Percentiles rank a stretch among this genome's conserved stretches.
Conservation (phyloP, 1,140 invertebrate species). For the Eufriesea mexicana region DNA sequence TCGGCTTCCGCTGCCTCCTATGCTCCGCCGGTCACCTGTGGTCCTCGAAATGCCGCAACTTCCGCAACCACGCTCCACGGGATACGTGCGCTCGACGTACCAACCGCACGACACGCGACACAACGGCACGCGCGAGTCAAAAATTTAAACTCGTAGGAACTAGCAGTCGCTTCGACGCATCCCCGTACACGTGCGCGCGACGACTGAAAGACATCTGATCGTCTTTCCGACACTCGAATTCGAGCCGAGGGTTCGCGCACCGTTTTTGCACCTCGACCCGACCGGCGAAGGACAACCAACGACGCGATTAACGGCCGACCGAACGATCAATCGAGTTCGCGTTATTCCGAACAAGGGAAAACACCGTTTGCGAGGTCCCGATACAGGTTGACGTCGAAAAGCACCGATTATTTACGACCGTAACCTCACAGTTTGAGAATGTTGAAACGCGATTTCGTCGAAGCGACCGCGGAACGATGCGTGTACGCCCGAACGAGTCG, state of each 20-base stretch:
- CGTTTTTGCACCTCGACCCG: not conserved
- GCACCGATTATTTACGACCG: not conserved
- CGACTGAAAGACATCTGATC: conserved; percentile 48
- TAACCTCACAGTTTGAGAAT: not conserved
- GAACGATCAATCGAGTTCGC: not conserved
- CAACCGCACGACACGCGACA: too few species aligned
- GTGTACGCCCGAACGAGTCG: not conserved
- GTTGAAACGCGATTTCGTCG: not conserved
- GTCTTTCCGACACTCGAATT: conserved; percentile 20
- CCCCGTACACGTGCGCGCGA: conserved; percentile 27
- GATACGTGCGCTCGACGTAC: not conserved
- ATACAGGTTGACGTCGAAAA: not conserved
- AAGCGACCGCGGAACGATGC: not conserved
- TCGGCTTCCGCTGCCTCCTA: not conserved
- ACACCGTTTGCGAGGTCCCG: not conserved
- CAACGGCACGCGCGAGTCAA: conserved; percentile 3
- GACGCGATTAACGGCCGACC: not conserved
- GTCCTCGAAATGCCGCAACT: not conserved
- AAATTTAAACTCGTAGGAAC: conserved; percentile 5
- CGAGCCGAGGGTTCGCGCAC: conserved; percentile 1
- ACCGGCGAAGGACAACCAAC: not conserved
- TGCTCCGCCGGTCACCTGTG: not conserved
- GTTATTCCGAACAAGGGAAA: not conserved
- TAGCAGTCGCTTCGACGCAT: conserved; percentile 17
- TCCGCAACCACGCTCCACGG: not conserved